Base-by-base conservation (phyloP, 2,888 invertebrate genomes). In the Harpagoxenus sublaevis region DNA sequence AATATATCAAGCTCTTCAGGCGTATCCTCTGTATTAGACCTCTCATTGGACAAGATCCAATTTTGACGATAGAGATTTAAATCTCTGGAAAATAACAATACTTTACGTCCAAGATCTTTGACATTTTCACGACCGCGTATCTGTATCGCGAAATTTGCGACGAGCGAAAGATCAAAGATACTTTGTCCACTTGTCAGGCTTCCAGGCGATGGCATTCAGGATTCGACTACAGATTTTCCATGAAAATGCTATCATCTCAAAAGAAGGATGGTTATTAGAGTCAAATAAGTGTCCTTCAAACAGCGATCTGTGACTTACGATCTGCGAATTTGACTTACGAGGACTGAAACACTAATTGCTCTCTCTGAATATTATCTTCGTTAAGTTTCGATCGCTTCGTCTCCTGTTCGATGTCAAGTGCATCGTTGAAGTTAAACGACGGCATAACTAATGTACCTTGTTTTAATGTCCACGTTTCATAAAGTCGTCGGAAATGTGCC, bases 41-140 rank as follows among this genome's bases (percentile, higher is more conserved):
- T 42, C 12, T 31, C 1, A 39, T 39, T 65, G 51, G 15, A 48
- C 10, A 39, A 45, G 45, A 57, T 68, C 23, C 31, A 57, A 45
- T 78, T 39, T 15, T 31, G 78, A 45, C 28, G 15, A 60, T 12
- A 55, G 28, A 53, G n/a, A 57, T 78, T 70, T 70, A 70, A 78
- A 78, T 70, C 45, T 35, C 31, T 70, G 31, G 31, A 70, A 78
- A 78, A 78, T 78, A 66, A 53, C 48, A 63, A 42, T 45, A 39
- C 39, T 35, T 48, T 10, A 0, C 23, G 62, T 68, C 12, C 28
- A 28, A n/a, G 9, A 57, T 78, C 78, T 57, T 78, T 70, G 57
- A 78, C 45, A 45, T 70, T 70, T 57, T 70, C 23, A 18, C 66
- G 39, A 8, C 10, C 68, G 28, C 28, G 31, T 78, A 66, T 77